Evolutionary conservation across 2,888 invertebrate genomes (phyloP).

Genomic region (Pheosia gnoma): DNA sequence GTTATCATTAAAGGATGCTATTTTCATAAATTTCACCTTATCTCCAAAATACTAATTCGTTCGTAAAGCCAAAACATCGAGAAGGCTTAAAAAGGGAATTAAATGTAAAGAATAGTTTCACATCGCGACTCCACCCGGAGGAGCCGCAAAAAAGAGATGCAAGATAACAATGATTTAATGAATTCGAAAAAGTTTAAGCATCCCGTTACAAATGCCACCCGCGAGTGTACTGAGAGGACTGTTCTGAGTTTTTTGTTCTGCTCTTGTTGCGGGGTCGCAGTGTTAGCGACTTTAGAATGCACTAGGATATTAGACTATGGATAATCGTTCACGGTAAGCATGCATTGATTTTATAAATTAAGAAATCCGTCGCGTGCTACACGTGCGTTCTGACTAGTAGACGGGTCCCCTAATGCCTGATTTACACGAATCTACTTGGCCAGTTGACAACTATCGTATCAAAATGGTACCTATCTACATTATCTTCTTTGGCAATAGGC

Average conservation of each 20-base stretch:
- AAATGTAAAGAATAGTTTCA: conserved; percentile 40
- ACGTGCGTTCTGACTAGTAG: too few species aligned
- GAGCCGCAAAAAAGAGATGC: conserved; percentile 49
- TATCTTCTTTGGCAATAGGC: too few species aligned
- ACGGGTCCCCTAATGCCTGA: too few species aligned
- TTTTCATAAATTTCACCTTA: not conserved
- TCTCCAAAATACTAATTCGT: conserved; percentile 5
- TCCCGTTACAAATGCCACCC: conserved; percentile 54
- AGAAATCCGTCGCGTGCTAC: too few species aligned
- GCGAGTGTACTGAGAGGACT: conserved; percentile 47
- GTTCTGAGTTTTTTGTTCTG: conserved; percentile 36
- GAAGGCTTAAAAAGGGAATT: conserved; percentile 27
- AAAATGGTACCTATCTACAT: too few species aligned
- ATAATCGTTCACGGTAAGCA: too few species aligned
- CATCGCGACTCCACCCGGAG: conserved; percentile 41
- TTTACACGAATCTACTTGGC: too few species aligned
- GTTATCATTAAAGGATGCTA: not conserved
- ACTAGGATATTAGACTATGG: too few species aligned
- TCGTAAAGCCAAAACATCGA: conserved; percentile 23
- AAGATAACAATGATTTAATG: conserved; percentile 72
- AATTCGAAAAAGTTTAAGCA: conserved; percentile 59
- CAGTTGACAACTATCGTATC: too few species aligned
- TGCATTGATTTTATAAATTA: too few species aligned
- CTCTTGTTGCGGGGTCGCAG: conserved; percentile 6
- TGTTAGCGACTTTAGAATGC: not conserved